phyloP scores from a whole-genome alignment of 2,797 vertebrate species.

The Tinamus major region DNA sequence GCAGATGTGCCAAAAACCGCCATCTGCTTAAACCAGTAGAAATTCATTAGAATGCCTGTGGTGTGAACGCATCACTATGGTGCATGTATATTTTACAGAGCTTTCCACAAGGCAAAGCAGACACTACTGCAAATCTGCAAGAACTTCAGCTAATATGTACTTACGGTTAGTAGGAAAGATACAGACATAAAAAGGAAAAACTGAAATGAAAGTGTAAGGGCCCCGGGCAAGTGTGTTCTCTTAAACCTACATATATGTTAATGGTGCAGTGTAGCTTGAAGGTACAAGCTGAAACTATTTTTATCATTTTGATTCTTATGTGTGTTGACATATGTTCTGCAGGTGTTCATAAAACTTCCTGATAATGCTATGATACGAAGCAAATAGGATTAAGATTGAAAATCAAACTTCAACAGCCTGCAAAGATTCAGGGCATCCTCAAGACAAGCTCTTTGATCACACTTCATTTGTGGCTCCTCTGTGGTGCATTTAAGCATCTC shows the following conservation, averaged over 20 bases:
- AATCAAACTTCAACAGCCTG: background rate
- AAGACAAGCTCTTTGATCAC: background rate
- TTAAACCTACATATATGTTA: background rate
- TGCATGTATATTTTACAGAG: background rate
- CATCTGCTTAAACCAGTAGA: background rate
- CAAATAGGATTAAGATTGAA: background rate
- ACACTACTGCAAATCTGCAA: background rate
- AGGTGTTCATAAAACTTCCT: background rate
- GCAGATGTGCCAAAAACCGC: background rate
- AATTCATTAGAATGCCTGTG: background rate
- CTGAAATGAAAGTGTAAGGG: background rate
- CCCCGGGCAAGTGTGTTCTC: background rate
- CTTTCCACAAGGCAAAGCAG: background rate
- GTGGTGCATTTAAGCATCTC: background rate
- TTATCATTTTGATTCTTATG: accelerated
- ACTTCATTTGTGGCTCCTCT: background rate
- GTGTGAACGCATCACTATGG: background rate
- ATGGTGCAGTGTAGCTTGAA: background rate
- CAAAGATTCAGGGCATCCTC: background rate
- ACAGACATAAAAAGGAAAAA: background rate
- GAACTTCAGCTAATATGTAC: background rate
- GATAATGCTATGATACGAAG: background rate
- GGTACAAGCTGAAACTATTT: background rate
- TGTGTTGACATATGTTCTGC: background rate
- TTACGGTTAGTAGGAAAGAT: background rate